Evolutionary conservation across 2,113 vertebrate species (phyloP).

Genomic region (Panthera tigris): DNA sequence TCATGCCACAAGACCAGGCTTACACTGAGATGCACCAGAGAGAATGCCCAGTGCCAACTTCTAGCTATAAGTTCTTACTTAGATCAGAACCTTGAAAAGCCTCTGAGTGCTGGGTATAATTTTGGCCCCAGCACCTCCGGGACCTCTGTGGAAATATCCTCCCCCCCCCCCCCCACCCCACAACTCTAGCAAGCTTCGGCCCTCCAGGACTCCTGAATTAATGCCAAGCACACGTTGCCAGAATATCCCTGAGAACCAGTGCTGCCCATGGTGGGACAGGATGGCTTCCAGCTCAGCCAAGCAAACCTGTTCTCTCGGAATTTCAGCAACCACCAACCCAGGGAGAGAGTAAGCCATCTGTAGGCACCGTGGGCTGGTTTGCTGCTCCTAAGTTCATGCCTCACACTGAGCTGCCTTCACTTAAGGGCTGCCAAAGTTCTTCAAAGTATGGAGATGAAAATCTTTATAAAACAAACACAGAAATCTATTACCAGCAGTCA

Average conservation of each 20-base stretch:
- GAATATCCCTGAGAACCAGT: neutral
- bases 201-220: neutral
- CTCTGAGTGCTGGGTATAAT: neutral
- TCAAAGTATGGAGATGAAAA: slow-evolving; percentile 73
- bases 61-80: neutral
- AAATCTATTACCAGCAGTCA: slow-evolving; percentile 68
- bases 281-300: neutral
- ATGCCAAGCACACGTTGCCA: neutral
- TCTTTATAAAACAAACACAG: slow-evolving; percentile 78
- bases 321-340: neutral
- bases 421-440: slow-evolving; percentile 68
- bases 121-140: neutral
- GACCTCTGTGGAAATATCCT: neutral
- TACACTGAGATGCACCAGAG: neutral
- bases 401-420: neutral
- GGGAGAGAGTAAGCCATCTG: neutral
- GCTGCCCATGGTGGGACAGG: neutral
- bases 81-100: neutral
- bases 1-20: neutral
- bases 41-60: neutral
- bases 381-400: slow-evolving; percentile 55
- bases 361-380: neutral
- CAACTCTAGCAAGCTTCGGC: neutral
- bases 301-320: neutral
- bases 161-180: fast-evolving